Evolutionary conservation across 2,888 invertebrate genomes (phyloP).

Genomic region (Pseudeuparius sepicola): DNA sequence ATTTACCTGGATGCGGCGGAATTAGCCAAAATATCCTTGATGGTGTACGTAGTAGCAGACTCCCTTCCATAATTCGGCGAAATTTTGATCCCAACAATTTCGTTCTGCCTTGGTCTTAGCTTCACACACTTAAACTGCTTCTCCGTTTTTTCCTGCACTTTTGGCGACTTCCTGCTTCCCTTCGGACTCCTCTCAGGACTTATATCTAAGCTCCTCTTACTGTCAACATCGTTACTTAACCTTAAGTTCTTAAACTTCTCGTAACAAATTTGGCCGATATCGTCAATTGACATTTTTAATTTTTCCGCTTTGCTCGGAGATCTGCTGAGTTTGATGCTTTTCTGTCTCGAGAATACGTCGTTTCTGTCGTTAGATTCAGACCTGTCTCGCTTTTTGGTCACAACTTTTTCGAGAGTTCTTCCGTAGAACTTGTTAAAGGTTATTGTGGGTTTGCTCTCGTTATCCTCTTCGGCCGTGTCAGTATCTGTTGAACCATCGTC

Average conservation of each 20-base stretch:
- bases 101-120: slow-evolving; percentile 25
- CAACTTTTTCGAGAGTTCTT: slow-evolving; percentile 17
- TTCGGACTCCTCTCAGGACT: slow-evolving; percentile 12
- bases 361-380: slow-evolving; percentile 23
- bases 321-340: slow-evolving; percentile 21
- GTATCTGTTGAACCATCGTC: slow-evolving; percentile 21
- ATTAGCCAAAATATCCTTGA: slow-evolving; percentile 41
- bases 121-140: slow-evolving; percentile 34
- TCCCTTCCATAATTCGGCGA: slow-evolving; percentile 24
- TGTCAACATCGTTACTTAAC: slow-evolving; percentile 17
- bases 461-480: slow-evolving; percentile 31
- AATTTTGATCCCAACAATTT: slow-evolving; percentile 30
- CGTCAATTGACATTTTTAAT: slow-evolving; percentile 23
- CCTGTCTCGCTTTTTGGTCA: slow-evolving; percentile 22
- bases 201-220: slow-evolving; percentile 6
- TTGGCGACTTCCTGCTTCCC: slow-evolving; percentile 11
- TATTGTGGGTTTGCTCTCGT: slow-evolving; percentile 20
- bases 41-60: slow-evolving; percentile 36
- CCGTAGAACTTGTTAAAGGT: slow-evolving; percentile 19
- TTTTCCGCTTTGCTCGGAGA: slow-evolving; percentile 22
- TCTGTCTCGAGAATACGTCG: slow-evolving; percentile 18
- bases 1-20: slow-evolving; percentile 45
- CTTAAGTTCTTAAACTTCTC: slow-evolving; percentile 27
- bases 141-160: slow-evolving; percentile 24
- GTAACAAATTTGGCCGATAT: slow-evolving; percentile 27